A percentile compares a stretch with the other conserved stretches of the same genome.
Conservation (phyloP, 2,797 vertebrate genomes). For the Spinus olivaceus region DNA sequence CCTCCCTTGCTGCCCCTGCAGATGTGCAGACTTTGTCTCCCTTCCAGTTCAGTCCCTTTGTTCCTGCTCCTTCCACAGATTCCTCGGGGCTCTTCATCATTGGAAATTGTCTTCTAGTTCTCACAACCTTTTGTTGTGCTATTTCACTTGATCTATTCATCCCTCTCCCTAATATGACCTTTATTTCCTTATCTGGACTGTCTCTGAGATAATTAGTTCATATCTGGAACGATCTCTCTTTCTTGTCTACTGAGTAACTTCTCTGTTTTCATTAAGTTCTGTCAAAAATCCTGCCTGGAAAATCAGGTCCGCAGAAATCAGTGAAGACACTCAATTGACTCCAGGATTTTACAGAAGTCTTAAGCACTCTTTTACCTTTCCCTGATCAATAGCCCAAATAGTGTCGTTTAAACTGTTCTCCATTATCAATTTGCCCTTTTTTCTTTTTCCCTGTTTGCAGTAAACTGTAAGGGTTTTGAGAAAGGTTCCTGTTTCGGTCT, state of each 20-base stretch:
- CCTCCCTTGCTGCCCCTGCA: neutral
- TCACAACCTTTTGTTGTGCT: slow-evolving; percentile 15
- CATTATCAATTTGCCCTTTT: neutral
- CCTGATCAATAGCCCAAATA: neutral
- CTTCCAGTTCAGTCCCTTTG: neutral
- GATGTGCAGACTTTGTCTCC: neutral
- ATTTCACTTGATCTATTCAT: slow-evolving; percentile 6
- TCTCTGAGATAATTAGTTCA: slow-evolving; percentile 15
- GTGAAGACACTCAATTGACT: neutral
- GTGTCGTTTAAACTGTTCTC: neutral
- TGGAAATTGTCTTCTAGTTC: neutral
- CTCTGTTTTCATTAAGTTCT: neutral
- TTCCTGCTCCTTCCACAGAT: neutral
- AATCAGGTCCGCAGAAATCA: neutral
- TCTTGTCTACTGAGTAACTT: neutral
- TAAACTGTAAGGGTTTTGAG: neutral
- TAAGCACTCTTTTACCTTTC: neutral
- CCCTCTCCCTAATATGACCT: slow-evolving; percentile 8
- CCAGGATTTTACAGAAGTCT: neutral
- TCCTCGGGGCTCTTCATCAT: neutral
- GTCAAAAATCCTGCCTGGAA: neutral
- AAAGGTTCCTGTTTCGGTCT: neutral
- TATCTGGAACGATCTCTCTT: neutral
- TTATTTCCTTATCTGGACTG: slow-evolving; percentile 34
- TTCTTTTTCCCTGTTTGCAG: neutral